phyloP scores from a whole-genome alignment of 2,113 vertebrate genomes.

The Rhagologus leucostigma region DNA sequence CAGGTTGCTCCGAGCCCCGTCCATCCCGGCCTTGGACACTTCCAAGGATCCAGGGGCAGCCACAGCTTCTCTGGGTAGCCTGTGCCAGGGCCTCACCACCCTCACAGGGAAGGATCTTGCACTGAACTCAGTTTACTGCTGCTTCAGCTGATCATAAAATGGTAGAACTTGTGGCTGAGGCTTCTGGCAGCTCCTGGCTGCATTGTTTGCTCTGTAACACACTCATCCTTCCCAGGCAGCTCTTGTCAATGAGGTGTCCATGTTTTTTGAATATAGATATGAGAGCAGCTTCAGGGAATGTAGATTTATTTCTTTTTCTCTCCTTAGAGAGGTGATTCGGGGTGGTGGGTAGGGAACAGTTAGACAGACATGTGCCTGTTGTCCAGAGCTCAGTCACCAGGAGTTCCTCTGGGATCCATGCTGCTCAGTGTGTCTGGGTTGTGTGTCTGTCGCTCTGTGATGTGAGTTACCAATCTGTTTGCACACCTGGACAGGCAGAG shows the following conservation, averaged over 20 bases:
- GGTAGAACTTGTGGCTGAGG: background rate
- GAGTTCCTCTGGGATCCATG: background rate
- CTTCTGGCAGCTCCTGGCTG: background rate
- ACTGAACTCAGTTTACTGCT: background rate
- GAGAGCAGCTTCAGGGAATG: background rate
- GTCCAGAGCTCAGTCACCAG: background rate
- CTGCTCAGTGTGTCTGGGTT: background rate
- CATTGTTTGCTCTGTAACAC: background rate
- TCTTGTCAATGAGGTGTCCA: background rate
- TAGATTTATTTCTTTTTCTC: background rate
- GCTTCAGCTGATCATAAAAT: background rate
- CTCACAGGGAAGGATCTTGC: background rate
- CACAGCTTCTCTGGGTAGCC: background rate
- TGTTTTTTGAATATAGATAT: background rate
- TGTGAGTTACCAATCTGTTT: background rate
- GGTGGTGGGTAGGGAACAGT: background rate
- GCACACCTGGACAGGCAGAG: background rate
- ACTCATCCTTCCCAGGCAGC: background rate
- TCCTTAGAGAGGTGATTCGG: background rate
- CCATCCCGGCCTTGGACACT: background rate
- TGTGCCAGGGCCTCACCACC: background rate
- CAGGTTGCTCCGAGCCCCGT: accelerated
- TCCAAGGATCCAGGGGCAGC: background rate
- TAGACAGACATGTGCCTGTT: background rate
- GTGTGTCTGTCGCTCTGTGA: background rate